Conservation (phyloP, 1,140 invertebrate genomes). For the honey bee (Apis mellifera) region Amel_HAv3.1 CM009931.2:12756501-12757000, state of each 20-base stretch:
- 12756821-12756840: constrained; percentile 2
- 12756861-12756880: not conserved
- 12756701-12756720: constrained; percentile 18
- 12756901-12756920: not conserved
- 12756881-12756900: not conserved
- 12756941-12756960: no score
- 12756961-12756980: no score
- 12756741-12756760: not conserved
- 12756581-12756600: constrained; percentile 34
- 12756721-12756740: not conserved
- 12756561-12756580: not conserved
- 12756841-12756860: not conserved
- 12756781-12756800: not conserved
- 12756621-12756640: constrained; percentile 59
- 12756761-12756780: not conserved
- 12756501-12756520: constrained; percentile 40
- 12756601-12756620: constrained; percentile 56
- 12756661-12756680: constrained; percentile 14
- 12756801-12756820: constrained; percentile 23
- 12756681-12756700: constrained; percentile 30
- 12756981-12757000: no score
- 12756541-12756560: constrained; percentile 46
- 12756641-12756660: constrained; percentile 46
- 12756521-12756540: constrained; percentile 27
- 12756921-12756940: not conserved